phyloP scores from a whole-genome alignment of 2,797 vertebrate genomes.

The Anisognathus igniventris region DNA sequence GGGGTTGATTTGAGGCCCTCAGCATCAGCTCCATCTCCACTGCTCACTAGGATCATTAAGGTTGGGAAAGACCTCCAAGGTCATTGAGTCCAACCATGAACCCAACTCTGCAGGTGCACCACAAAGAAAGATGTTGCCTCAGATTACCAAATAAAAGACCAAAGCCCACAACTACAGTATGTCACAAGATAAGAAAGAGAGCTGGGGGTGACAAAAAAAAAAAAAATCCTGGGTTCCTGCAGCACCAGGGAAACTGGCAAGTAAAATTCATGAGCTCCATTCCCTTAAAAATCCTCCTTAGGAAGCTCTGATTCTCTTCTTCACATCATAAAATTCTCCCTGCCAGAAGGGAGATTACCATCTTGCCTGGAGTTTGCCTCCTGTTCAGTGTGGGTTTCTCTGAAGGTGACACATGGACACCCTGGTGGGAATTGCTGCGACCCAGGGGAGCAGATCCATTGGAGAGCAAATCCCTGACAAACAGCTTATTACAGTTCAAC shows the following conservation, averaged over 20 bases:
- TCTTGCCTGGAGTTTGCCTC: background rate
- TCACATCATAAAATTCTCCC: background rate
- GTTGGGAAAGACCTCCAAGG: background rate
- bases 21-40: background rate
- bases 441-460: background rate
- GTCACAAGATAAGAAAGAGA: background rate
- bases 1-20: background rate
- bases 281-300: background rate
- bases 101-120: background rate
- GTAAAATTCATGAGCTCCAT: background rate
- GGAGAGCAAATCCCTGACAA: background rate
- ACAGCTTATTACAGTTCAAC: background rate
- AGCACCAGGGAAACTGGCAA: background rate
- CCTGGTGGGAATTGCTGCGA: background rate
- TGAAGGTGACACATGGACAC: background rate
- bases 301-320: background rate
- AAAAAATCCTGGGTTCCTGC: background rate
- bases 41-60: background rate
- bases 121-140: accelerated
- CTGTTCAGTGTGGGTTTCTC: background rate
- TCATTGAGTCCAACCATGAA: background rate
- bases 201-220: background rate
- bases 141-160: background rate
- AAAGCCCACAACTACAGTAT: background rate
- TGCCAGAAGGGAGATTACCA: background rate